These are phyloP conservation scores for Apoda limacodes DNA, from an alignment of 2,888 invertebrate species.

Conservation along the genomic window DNA sequence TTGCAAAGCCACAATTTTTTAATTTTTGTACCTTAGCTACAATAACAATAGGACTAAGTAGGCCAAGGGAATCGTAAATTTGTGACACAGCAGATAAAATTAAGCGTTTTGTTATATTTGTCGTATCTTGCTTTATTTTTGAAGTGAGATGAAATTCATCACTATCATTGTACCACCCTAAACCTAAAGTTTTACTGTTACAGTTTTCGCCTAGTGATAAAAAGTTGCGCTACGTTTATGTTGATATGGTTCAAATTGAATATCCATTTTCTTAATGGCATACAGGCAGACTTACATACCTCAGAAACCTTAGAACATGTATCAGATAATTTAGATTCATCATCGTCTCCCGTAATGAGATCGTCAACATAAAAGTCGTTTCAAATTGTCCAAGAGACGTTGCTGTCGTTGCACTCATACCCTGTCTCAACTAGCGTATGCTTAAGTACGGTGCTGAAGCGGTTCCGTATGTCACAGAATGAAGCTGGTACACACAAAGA, in stretches of 20 bases:
- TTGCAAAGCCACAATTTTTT: conserved; percentile 16
- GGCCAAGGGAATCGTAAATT: conserved; percentile 12
- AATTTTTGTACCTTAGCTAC: conserved; percentile 12
- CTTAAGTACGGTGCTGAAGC: conserved; percentile 27
- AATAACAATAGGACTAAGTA: conserved; percentile 12
- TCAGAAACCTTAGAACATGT: no score
- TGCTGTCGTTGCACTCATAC: conserved; percentile 21
- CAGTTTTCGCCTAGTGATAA: conserved; percentile 8
- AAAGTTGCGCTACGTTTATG: conserved; percentile 4
- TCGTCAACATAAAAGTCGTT: conserved; percentile 25
- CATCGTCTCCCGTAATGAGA: conserved; percentile 19
- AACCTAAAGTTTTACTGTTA: conserved; percentile 14
- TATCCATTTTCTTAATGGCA: no score
- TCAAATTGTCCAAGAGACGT: conserved; percentile 16
- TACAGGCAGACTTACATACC: no score
- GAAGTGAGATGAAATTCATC: conserved; percentile 13
- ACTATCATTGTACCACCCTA: conserved; percentile 11
- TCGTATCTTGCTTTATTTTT: conserved; percentile 2
- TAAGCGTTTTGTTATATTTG: conserved; percentile 13
- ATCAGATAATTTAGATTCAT: no score
- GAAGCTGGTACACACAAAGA: no score
- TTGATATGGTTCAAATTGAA: no score
- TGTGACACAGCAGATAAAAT: conserved; percentile 13
- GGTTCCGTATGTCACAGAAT: conserved; percentile 19
- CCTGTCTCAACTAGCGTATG: conserved; percentile 24